Base-by-base conservation (phyloP, 2,888 invertebrate species). In the Limnephilus auricula region DNA sequence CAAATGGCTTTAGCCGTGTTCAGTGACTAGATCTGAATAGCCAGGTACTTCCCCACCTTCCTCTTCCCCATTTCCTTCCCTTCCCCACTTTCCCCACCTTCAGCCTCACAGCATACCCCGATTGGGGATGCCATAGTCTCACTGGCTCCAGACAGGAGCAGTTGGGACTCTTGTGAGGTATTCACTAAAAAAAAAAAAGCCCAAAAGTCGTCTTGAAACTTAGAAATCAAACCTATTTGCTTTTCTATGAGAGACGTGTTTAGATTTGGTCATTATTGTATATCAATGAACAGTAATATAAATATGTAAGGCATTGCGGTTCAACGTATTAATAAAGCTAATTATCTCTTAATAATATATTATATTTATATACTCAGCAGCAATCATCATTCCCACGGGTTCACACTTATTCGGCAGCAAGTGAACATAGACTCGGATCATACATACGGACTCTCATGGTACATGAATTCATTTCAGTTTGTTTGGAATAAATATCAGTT, bases 381-480 rank as follows among this genome's bases (percentile, higher is more conserved):
- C 95, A 95, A 94, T 94, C 95, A 93, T 94, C 95, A 93, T 96
- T 94, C 94, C 96, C 96, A 93, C 95, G 96, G 94, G 94, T 95
- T 94, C 95, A 95, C 95, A 95, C 95, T 93, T 96, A 96, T 95
- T 95, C 95, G 93, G 95, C 95, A 90, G 95, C 95, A 94, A 95
- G 94, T 93, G 96, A 96, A 93, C 95, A 95, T 93, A 95, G 95
- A 91, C 95, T 96, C 94, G 95, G 95, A 94, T 95, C 95, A 93
- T 95, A 95, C 94, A 94, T 95, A 93, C 95, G 96, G 95, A 95
- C 95, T 91, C 93, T 95, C 93, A 95, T 95, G 96, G 96, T 96
- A 96, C 91, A 88, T 31, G 30, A 30, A 45, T 79, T 65, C 45
- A 31, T 89, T 89, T 82, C 79, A 65, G 79, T 89, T 95, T 96